A percentile compares a stretch with the other conserved stretches of the same genome.
Conservation (phyloP, 2,888 invertebrate species). For the Drosophila pseudotakahashii region DNA sequence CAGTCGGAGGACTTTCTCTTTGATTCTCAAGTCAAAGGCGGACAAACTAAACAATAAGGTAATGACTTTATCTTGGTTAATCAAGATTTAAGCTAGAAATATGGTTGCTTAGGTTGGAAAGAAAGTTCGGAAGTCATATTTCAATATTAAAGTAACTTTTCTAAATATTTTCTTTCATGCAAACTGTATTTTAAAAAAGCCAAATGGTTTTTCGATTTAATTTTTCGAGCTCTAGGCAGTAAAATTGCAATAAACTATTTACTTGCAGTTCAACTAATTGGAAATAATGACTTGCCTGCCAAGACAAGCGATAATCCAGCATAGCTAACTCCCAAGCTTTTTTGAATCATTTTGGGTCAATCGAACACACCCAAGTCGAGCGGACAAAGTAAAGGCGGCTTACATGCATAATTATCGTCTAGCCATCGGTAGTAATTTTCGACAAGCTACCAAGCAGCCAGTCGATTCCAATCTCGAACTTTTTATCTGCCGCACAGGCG, state of each 20-base stretch:
- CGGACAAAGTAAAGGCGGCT: slow-evolving; percentile 34
- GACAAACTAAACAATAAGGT: slow-evolving; percentile 19
- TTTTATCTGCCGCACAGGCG: slow-evolving; percentile 37
- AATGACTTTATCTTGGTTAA: slow-evolving; percentile 31
- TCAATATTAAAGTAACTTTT: no score
- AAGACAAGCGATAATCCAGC: background rate
- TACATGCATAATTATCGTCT: slow-evolving; percentile 42
- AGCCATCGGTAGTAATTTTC: slow-evolving; percentile 44
- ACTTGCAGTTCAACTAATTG: background rate
- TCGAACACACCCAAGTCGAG: slow-evolving; percentile 35
- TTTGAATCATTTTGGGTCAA: slow-evolving; percentile 11
- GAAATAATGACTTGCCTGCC: background rate
- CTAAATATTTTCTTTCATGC: no score
- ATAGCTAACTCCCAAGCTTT: background rate
- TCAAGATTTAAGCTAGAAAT: slow-evolving; percentile 25
- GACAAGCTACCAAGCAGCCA: slow-evolving; percentile 65
- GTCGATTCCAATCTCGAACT: slow-evolving; percentile 24
- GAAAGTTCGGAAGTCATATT: no score
- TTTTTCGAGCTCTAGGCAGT: no score
- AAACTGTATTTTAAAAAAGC: no score
- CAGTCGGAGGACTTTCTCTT: slow-evolving; percentile 59
- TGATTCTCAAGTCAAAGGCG: slow-evolving; percentile 34
- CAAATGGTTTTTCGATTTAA: no score
- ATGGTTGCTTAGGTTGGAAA: background rate
- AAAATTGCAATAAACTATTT: background rate